Percentiles rank a stretch among this genome's conserved stretches.
phyloP scores from a whole-genome alignment of 92 coral and sea anemone genomes.

The Diadumene lineata region DNA sequence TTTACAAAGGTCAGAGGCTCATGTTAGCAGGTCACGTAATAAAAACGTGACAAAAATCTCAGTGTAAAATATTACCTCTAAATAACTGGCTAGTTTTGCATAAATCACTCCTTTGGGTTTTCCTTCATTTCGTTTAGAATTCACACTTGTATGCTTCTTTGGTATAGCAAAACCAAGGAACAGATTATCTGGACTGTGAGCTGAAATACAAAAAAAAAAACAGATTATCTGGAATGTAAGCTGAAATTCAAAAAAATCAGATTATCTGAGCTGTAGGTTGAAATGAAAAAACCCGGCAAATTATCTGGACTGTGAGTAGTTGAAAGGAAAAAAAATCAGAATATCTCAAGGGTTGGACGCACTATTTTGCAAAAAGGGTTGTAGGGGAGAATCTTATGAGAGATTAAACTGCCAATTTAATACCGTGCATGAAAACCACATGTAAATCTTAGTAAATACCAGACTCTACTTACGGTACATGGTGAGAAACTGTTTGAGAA shows the following conservation, averaged over 20 bases:
- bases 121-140: constrained; percentile 4
- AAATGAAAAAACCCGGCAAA: too few relatives aligned
- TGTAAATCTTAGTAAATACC: not conserved
- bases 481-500: constrained; percentile 85
- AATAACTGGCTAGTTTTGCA: constrained; percentile 68
- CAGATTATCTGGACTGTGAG: constrained; percentile 92
- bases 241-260: constrained; percentile 42
- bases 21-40: too few relatives aligned
- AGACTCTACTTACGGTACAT: constrained; percentile 97
- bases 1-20: too few relatives aligned
- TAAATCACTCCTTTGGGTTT: constrained; percentile 71
- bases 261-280: too few relatives aligned
- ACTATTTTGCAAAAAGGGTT: too few relatives aligned
- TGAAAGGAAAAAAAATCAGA: too few relatives aligned
- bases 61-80: constrained; percentile 24
- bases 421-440: not conserved
- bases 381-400: too few relatives aligned
- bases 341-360: too few relatives aligned
- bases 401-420: too few relatives aligned
- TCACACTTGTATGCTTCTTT: constrained; percentile 18
- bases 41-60: not conserved
- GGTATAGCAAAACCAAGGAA: constrained; percentile 90
- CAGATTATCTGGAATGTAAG: constrained; percentile 77
- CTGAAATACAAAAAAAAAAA: constrained; percentile 23
- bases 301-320: too few relatives aligned